phyloP scores from a whole-genome alignment of 1,140 invertebrate genomes.

The Bombus pascuorum region DNA sequence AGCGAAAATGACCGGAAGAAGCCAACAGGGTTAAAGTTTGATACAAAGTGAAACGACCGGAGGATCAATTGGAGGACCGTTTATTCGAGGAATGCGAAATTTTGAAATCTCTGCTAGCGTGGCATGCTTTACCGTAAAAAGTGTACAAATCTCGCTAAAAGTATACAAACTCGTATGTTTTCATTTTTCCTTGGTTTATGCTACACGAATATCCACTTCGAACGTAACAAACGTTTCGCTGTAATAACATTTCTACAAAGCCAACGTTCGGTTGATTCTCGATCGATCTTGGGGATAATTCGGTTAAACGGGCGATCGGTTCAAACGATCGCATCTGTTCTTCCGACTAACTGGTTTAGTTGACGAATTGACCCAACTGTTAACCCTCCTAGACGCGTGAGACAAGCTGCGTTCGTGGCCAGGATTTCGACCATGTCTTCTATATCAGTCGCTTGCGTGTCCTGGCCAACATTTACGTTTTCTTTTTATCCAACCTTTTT shows the following conservation, averaged over 20 bases:
- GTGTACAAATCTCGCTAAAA: too few species aligned
- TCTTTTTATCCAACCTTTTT: neutral
- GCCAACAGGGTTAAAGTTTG: too few species aligned
- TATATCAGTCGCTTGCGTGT: slow-evolving; percentile 19
- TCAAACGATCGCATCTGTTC: slow-evolving; percentile 72
- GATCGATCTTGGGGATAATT: slow-evolving; percentile 73
- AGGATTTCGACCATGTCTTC: slow-evolving; percentile 24
- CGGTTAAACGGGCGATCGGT: slow-evolving; percentile 72
- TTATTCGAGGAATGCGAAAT: too few species aligned
- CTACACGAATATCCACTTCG: too few species aligned
- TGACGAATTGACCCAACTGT: slow-evolving; percentile 78
- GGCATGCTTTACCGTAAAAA: too few species aligned
- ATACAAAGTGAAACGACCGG: too few species aligned
- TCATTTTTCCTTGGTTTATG: too few species aligned
- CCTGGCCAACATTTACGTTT: neutral
- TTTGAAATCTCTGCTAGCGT: too few species aligned
- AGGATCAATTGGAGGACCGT: too few species aligned
- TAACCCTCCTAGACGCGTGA: slow-evolving; percentile 67
- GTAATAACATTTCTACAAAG: slow-evolving; percentile 30
- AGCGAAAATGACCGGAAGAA: too few species aligned
- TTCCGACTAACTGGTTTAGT: slow-evolving; percentile 75
- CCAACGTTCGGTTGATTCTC: slow-evolving; percentile 7
- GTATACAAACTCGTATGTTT: too few species aligned
- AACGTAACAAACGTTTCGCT: too few species aligned
- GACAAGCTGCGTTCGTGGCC: slow-evolving; percentile 37